Evolutionary conservation across 2,797 vertebrate genomes (phyloP), one percentile per base, ranked within the genome.

Genomic region (Psittacula derbiana): DNA sequence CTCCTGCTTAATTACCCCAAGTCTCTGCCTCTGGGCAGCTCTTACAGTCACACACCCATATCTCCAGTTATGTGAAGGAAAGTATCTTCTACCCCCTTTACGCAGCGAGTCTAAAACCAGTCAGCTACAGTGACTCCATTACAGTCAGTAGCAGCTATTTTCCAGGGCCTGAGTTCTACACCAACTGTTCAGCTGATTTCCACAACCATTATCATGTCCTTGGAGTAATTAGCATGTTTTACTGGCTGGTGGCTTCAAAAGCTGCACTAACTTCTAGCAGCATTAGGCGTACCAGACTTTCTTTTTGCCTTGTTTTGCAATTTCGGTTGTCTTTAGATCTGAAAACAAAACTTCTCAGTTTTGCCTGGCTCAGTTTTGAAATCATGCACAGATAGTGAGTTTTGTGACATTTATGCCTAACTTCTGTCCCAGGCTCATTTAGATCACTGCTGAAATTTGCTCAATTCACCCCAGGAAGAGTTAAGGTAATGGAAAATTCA

Each of bases 1-100:
- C 40, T 66, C 36, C 76, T 87, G 61, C 83, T 73, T 96, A 93
- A 97, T 94, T 91, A 96, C 31, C 31, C 66, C 58, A 86, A 87
- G 91, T 46, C 83, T 95, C 62, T 82, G 95, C 80, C 93, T 75
- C 49, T 90, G 65, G 79, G 92, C 80, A 91, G 86, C 71, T 92
- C 28, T 49, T 52, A 7, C 0, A 85, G 62, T 55, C 84, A 93
- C 66, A 72, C 62, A 57, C 49, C 43, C 21, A 0, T 21, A 74
- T 64, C 85, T 87, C 50, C 33, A 75, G 53, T 43, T 38, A 60
- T 0, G 24, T 20, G 43, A 49, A 57, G 61, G 50, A 76, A 84
- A 94, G 30, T 8, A 31, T 31, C 69, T 85, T 62, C 70, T 69
- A 55, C 10, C 17, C 28, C 16, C 27, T 86, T 50, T 8, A 78